Evolutionary conservation across 1,140 invertebrate genomes (phyloP).

Genomic region (Pseudomyrmex flavicornis): DNA sequence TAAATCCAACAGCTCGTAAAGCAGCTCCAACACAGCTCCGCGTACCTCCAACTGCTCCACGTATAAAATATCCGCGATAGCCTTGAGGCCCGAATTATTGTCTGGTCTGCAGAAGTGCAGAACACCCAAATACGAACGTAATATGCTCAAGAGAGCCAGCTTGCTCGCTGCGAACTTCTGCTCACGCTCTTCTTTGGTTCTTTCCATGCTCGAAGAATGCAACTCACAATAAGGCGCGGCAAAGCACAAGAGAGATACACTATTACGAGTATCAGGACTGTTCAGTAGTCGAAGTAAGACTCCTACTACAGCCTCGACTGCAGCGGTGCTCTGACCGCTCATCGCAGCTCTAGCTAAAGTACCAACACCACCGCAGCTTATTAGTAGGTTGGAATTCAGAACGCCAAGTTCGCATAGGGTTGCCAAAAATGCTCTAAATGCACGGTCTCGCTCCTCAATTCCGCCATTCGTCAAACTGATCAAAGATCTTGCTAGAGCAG

Average conservation of each 20-base stretch:
- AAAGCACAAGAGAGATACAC: constrained; percentile 92
- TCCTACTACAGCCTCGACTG: constrained; percentile 94
- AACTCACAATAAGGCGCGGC: constrained; percentile 97
- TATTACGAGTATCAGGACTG: constrained; percentile 92
- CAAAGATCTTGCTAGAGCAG: constrained; percentile 89
- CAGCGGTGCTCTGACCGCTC: constrained; percentile 91
- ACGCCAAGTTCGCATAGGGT: constrained; percentile 95
- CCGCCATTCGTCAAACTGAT: constrained; percentile 93
- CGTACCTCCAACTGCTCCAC: constrained; percentile 95
- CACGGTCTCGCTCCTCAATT: constrained; percentile 91
- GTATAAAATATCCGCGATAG: constrained; percentile 94
- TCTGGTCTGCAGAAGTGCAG: constrained; percentile 93
- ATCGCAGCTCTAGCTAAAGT: constrained; percentile 93
- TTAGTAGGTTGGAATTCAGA: constrained; percentile 92
- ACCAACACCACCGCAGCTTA: constrained; percentile 93
- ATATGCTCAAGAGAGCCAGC: constrained; percentile 92
- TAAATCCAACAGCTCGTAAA: constrained; percentile 95
- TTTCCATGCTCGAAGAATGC: constrained; percentile 89
- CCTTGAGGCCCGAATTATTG: constrained; percentile 90
- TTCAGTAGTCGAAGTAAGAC: constrained; percentile 95
- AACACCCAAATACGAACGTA: constrained; percentile 96
- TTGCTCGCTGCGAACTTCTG: constrained; percentile 93
- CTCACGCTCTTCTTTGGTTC: constrained; percentile 91
- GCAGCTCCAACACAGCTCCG: constrained; percentile 94
- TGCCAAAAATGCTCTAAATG: constrained; percentile 93